These are phyloP conservation scores for Ptilodon capucinus DNA, from an alignment of 2,888 invertebrate genomes.

Conservation along the genomic window DNA sequence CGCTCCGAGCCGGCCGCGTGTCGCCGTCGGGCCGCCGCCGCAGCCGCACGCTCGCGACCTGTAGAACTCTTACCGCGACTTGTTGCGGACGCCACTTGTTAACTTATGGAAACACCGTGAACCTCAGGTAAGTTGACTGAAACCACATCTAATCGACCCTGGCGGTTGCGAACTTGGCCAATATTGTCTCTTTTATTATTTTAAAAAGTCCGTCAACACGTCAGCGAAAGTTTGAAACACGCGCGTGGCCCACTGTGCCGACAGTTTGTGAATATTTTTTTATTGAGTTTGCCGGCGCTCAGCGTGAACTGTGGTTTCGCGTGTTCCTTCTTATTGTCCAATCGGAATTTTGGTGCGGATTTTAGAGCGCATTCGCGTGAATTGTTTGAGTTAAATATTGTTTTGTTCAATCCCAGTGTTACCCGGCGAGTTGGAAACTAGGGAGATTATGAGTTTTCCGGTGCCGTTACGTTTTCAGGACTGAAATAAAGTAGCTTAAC, in stretches of 20 bases:
- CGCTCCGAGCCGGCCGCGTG: slow-evolving; percentile 50
- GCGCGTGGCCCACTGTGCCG: background rate
- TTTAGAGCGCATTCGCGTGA: background rate
- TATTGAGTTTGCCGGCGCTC: background rate
- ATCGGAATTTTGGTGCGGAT: background rate
- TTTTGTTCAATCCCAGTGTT: background rate
- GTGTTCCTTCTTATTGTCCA: background rate
- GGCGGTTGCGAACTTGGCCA: slow-evolving; percentile 11
- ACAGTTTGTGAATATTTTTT: slow-evolving; percentile 2
- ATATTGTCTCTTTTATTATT: background rate
- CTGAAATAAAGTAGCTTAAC: slow-evolving; percentile 12
- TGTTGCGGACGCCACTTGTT: slow-evolving; percentile 78
- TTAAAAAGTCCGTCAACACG: background rate
- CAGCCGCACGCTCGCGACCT: slow-evolving; percentile 63
- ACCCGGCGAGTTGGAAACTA: background rate
- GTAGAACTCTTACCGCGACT: slow-evolving; percentile 58
- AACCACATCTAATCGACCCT: slow-evolving; percentile 8
- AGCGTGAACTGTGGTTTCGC: background rate
- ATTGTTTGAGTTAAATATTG: background rate
- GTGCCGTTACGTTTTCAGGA: background rate
- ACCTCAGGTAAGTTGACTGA: slow-evolving; percentile 58
- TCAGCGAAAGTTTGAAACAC: slow-evolving; percentile 9
- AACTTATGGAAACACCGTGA: slow-evolving; percentile 71
- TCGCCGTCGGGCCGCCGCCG: slow-evolving; percentile 57
- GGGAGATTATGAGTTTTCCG: background rate